Percentiles rank a stretch among this genome's conserved stretches.
Conservation (phyloP, 2,888 invertebrate genomes). For the Ormyrus labotus region DNA sequence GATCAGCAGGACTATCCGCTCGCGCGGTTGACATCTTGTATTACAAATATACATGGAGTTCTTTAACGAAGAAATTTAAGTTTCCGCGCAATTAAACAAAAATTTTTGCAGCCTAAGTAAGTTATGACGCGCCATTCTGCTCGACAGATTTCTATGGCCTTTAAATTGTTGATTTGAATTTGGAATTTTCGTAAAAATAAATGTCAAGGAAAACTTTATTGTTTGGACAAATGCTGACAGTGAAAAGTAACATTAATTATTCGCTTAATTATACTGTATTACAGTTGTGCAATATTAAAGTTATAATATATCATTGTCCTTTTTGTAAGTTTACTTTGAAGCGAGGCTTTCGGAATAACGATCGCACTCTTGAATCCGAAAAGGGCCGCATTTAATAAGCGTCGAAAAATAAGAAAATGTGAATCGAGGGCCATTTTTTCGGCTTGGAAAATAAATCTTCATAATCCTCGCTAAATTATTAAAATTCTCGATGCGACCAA, state of each 20-base stretch:
- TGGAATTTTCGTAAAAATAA: too few relatives aligned
- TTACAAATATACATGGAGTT: conserved; percentile 4
- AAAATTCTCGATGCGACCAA: conserved; percentile 45
- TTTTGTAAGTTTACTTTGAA: too few relatives aligned
- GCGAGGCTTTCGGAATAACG: neutral
- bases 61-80: conserved; percentile 42
- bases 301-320: too few relatives aligned
- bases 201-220: too few relatives aligned
- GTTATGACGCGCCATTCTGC: too few relatives aligned
- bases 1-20: neutral
- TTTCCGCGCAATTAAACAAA: neutral
- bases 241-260: too few relatives aligned
- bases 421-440: conserved; percentile 37
- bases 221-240: too few relatives aligned
- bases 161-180: too few relatives aligned
- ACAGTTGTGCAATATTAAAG: neutral
- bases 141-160: too few relatives aligned
- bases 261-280: too few relatives aligned
- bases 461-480: conserved; percentile 58
- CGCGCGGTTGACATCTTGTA: conserved; percentile 8
- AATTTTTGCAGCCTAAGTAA: too few relatives aligned
- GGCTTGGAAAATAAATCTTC: conserved; percentile 52
- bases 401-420: conserved; percentile 47
- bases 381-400: conserved; percentile 30
- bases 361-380: conserved; percentile 36